phyloP scores from a whole-genome alignment of 1,140 invertebrate genomes.

The Drosophila insularis region DNA sequence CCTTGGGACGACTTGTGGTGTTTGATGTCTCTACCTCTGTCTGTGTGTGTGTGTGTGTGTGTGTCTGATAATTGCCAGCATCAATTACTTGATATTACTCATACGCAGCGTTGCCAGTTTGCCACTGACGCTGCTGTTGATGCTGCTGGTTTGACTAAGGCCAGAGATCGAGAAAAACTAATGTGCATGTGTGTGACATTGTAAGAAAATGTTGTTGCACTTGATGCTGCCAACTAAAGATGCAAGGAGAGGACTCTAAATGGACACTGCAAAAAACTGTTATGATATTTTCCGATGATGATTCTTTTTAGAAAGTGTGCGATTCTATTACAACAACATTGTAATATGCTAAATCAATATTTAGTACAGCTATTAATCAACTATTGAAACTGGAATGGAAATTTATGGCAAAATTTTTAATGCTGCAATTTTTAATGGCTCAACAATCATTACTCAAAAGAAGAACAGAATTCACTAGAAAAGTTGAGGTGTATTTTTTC shows the following conservation, averaged over 20 bases:
- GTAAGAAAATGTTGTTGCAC: slow-evolving; percentile 79
- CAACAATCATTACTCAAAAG: no score
- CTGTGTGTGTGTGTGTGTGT: slow-evolving; percentile 5
- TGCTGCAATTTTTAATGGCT: no score
- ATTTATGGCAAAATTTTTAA: no score
- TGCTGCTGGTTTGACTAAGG: slow-evolving; percentile 55
- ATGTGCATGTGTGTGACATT: slow-evolving; percentile 61
- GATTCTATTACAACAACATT: not conserved
- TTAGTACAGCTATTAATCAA: no score
- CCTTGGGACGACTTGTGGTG: slow-evolving; percentile 38
- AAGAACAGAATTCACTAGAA: no score
- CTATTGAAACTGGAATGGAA: no score
- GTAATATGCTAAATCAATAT: no score
- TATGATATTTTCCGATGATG: no score
- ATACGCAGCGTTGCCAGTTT: slow-evolving; percentile 53
- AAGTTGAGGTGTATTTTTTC: no score
- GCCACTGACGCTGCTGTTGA: slow-evolving; percentile 10
- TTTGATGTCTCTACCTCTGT: slow-evolving; percentile 8
- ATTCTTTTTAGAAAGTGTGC: not conserved
- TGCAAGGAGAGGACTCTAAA: slow-evolving; percentile 27
- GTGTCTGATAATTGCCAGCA: slow-evolving; percentile 62
- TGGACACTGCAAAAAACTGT: not conserved
- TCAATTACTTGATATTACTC: slow-evolving; percentile 69
- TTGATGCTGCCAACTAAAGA: slow-evolving; percentile 77
- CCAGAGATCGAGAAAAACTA: slow-evolving; percentile 63